Percentiles rank a stretch among this genome's conserved stretches.
These are phyloP conservation scores for Onychomys arenicola DNA, from an alignment of 2,797 vertebrate species.

Conservation along the genomic window DNA sequence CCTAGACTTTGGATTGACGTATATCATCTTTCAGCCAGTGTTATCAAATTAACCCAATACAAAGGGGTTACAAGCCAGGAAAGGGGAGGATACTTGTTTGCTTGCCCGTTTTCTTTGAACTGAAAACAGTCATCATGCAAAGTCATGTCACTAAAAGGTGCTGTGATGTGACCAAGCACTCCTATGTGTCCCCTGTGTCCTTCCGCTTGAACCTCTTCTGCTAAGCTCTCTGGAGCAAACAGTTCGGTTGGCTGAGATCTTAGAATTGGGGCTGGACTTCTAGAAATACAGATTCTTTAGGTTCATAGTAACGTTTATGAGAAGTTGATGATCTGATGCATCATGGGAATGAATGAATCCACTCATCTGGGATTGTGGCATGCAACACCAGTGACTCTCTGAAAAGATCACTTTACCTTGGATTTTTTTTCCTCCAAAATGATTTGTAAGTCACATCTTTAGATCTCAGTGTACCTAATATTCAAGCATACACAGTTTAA, in stretches of 20 bases:
- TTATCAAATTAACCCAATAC: conserved; percentile 60
- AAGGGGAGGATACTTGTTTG: conserved; percentile 45
- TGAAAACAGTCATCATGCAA: conserved; percentile 62
- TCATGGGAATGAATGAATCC: background rate
- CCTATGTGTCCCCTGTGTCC: conserved; percentile 56
- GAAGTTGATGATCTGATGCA: conserved; percentile 19
- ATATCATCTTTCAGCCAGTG: background rate
- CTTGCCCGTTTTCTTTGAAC: conserved; percentile 43
- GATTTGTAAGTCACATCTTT: background rate
- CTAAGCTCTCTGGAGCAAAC: conserved; percentile 11
- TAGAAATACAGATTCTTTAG: background rate
- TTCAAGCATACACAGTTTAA: background rate
- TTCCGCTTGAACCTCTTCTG: background rate
- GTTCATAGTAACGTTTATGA: conserved; percentile 60
- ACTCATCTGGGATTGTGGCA: background rate
- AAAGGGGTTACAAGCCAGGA: conserved; percentile 27
- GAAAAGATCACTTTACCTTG: background rate
- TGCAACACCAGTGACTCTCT: background rate
- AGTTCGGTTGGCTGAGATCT: conserved; percentile 45
- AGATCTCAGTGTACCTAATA: background rate
- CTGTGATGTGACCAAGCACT: conserved; percentile 53
- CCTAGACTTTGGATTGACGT: conserved; percentile 24
- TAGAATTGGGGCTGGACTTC: conserved; percentile 48
- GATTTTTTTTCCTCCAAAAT: conserved; percentile 25
- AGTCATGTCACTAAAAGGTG: conserved; percentile 66